Base-by-base conservation (phyloP, 2,797 vertebrate genomes). In the Amniataba percoides region DNA sequence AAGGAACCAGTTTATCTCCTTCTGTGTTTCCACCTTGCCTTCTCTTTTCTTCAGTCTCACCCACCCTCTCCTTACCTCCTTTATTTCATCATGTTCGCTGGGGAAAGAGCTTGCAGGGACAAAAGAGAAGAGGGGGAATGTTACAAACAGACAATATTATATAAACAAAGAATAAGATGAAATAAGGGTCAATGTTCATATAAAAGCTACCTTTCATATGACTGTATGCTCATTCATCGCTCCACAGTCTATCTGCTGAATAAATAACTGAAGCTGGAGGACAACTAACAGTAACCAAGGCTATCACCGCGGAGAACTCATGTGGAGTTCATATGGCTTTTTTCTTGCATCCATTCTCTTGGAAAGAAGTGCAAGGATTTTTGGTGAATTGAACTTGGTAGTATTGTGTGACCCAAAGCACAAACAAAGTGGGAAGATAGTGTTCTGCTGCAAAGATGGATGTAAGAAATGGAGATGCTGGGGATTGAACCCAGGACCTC, bases 401-500 rank as follows among this genome's bases (percentile, higher is more conserved):
- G 18, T 21, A n/a, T 23, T 46, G 19, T 49, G 39, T 45, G 27
- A 16, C 23, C 1, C 19, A 48, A 42, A 55, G 9, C 23, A 40
- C 27, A 4, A 18, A 34, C 34, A 49, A 69, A 25, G 4, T 7
- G 7, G 2, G 3, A 25, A 14, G 2, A 5, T 5, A 39, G 14
- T 25, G 39, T 27, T 60, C 39, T 5, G 15, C 31, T 27, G 27
- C 27, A 31, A 31, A 31, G 2, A 31, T 7, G 7, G 4, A n/a
- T 10, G 51, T 16, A 53, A 51, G 5, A 57, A 9, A 0, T 56
- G 42, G 48, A 80, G 57, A 80, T 52, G 57, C 61, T 68, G 66
- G 70, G 61, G 39, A 65, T 62, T 72, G 49, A 80, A 75, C 58
- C 56, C 62, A 69, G 43, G 71, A 73, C 71, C 58, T 80, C 62